Evolutionary conservation across 2,888 invertebrate genomes (phyloP).

Genomic region (Hololepta plana): DNA sequence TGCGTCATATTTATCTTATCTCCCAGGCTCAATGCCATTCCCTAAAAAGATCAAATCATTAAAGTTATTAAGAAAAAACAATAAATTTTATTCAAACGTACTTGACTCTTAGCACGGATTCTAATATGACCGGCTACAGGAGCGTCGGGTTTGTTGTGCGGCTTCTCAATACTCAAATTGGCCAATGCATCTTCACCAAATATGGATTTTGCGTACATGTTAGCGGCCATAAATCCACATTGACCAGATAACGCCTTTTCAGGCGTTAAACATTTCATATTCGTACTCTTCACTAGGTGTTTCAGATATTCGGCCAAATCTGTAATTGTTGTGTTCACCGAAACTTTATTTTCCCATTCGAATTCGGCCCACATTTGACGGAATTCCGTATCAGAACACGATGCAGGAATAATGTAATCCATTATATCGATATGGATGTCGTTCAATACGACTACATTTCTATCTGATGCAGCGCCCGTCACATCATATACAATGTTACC

Average conservation of each 20-base stretch:
- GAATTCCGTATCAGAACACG: conserved; percentile 91
- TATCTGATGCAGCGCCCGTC: conserved; percentile 76
- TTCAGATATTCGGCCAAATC: conserved; percentile 86
- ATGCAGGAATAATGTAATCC: conserved; percentile 95
- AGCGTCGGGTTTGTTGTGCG: conserved; percentile 68
- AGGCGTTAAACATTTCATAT: conserved; percentile 98
- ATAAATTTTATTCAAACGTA: conserved; percentile 20
- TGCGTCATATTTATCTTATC: conserved; percentile 95
- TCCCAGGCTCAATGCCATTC: conserved; percentile 96
- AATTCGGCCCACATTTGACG: conserved; percentile 99
- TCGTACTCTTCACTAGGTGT: conserved; percentile 84
- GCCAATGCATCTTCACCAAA: conserved; percentile 98
- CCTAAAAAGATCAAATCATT: conserved; percentile 32
- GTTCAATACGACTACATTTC: conserved; percentile 94
- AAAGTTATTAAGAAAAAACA: conserved; percentile 3
- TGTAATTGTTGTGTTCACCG: conserved; percentile 61
- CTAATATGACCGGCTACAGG: conserved; percentile 94
- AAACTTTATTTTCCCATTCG: conserved; percentile 98
- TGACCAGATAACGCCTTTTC: conserved; percentile 93
- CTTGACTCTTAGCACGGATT: conserved; percentile 96
- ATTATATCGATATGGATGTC: conserved; percentile 99
- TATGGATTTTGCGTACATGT: conserved; percentile 95
- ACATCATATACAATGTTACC: conserved; percentile 99
- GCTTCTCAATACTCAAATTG: conserved; percentile 95
- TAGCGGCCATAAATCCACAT: conserved; percentile 99